Evolutionary conservation across 2,113 vertebrate species (phyloP).

Genomic region (Aplodontia rufa): DNA sequence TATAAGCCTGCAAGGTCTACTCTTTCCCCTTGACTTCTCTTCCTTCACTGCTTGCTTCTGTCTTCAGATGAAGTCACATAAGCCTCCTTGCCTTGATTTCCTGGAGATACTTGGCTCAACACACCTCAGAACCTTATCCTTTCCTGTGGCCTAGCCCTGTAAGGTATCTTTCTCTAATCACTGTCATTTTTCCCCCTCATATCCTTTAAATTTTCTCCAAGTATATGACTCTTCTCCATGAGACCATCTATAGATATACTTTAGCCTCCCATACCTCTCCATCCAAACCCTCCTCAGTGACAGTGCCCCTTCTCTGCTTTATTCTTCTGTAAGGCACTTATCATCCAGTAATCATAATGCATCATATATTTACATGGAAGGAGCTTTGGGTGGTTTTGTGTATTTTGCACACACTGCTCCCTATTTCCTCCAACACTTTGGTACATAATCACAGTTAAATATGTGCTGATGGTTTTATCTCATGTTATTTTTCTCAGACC

Average conservation of each 20-base stretch:
- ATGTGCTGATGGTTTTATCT: background rate
- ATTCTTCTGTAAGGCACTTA: background rate
- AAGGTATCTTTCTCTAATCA: background rate
- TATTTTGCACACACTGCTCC: background rate
- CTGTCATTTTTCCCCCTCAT: background rate
- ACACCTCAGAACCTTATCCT: background rate
- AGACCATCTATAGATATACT: background rate
- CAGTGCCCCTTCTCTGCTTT: background rate
- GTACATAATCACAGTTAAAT: background rate
- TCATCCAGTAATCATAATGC: background rate
- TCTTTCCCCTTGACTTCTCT: background rate
- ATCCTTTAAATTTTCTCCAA: background rate
- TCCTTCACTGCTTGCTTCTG: background rate
- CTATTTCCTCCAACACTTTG: background rate
- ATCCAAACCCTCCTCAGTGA: background rate
- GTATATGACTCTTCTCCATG: background rate
- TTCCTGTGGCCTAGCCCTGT: background rate
- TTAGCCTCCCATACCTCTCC: background rate
- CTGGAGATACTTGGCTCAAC: background rate
- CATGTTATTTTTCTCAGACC: background rate
- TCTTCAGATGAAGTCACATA: background rate
- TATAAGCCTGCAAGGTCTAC: accelerated
- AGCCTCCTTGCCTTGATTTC: background rate
- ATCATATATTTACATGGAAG: background rate
- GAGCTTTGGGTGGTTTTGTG: background rate